Evolutionary conservation across 1,140 invertebrate species (phyloP), one percentile per base, ranked within the genome.

Genomic region (Cepaea nemoralis): DNA sequence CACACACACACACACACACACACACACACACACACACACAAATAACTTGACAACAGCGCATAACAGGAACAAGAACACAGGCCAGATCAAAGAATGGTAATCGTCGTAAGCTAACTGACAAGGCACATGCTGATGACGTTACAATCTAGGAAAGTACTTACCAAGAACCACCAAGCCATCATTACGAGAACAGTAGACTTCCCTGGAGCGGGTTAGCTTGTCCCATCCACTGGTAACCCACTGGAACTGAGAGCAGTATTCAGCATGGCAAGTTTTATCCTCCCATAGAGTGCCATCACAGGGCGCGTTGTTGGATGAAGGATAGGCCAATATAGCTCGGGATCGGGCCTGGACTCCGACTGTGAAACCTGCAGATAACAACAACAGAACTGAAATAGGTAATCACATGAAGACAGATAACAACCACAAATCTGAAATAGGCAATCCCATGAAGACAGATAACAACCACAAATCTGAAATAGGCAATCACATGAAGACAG

Each of bases 301-400:
- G 22, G 80, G 70, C 24, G 0, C 0, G 71, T 80, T 80, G 8
- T 33, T 27, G 16, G 66, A 27, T 0, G 35, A 37, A 2, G 78
- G 78, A 33, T 80, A 50, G n/a, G 67, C 67, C 31, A 80, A 50
- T 24, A 80, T 39, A 24, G 78, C 63, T 40, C 78, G 35, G 10
- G 78, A 80, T 33, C 78, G 45, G 42, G 67, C 78, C 48, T 70
- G 66, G 6, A 80, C 69, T 33, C 78, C 78, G 8, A n/a, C 10
- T n/a, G 59, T 80, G 35, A 42, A 71, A 63, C 59, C 59, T 63
- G 59, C 8, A 31, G 59, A 31, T 63, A 63, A 10, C 27, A 63
- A 63, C 27, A 24, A 27, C n/a, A n/a, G n/a, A n/a, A n/a, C n/a
- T n/a, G n/a, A n/a, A n/a, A n/a, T n/a, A n/a, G n/a, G n/a, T n/a